Conservation (phyloP, 2,113 vertebrate species). For the Promerops cafer region DNA sequence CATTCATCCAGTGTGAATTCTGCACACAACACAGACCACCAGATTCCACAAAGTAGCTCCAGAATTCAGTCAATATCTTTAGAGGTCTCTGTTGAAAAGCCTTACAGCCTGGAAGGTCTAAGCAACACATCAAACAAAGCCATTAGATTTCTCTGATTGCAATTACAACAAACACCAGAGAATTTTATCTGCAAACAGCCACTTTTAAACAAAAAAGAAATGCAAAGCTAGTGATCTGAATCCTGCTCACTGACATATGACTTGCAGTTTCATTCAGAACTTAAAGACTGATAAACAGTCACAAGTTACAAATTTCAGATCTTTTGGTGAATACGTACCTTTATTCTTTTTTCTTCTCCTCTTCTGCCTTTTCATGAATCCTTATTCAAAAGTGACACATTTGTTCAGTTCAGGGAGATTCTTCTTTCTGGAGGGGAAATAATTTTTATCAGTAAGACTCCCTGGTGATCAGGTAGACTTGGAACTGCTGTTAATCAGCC, state of each 20-base stretch:
- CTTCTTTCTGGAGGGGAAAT: constrained; percentile 76
- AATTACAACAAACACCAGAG: neutral
- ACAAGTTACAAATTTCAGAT: constrained; percentile 61
- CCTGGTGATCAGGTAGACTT: constrained; percentile 80
- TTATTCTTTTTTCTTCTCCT: constrained; percentile 64
- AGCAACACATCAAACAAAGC: neutral
- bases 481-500: constrained; percentile 79
- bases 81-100: neutral
- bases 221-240: constrained; percentile 5
- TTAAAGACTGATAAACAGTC: constrained; percentile 59
- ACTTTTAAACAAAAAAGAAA: constrained; percentile 7
- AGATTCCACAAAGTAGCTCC: neutral
- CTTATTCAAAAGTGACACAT: constrained; percentile 77
- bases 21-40: neutral
- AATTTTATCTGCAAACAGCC: constrained; percentile 1
- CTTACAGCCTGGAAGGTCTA: neutral
- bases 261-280: constrained; percentile 52
- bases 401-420: constrained; percentile 76
- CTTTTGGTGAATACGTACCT: constrained; percentile 56
- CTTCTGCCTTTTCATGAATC: constrained; percentile 69
- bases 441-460: constrained; percentile 81
- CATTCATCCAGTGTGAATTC: neutral
- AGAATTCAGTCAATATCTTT: neutral
- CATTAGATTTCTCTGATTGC: neutral
- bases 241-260: neutral